A percentile compares a stretch with the other conserved stretches of the same genome.
Conservation (phyloP, 2,113 vertebrate genomes). For the Vireo altiloquus region DNA sequence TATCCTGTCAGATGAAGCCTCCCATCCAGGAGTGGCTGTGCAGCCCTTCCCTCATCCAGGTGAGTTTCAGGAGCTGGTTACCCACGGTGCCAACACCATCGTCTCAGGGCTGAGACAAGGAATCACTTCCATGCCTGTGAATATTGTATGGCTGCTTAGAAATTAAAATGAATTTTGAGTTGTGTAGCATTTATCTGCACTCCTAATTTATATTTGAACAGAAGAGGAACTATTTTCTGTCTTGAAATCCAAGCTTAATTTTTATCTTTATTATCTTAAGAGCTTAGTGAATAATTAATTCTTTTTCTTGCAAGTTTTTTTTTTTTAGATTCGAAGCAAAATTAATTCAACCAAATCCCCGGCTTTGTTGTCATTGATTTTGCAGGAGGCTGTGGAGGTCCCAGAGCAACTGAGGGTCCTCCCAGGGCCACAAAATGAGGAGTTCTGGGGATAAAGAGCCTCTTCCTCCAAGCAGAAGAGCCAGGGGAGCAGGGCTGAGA, state of each 20-base stretch:
- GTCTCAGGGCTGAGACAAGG: not conserved
- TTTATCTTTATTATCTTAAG: constrained; percentile 51
- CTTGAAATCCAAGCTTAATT: constrained; percentile 25
- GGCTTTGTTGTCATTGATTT: not conserved
- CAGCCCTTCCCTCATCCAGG: not conserved
- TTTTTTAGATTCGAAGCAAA: not conserved
- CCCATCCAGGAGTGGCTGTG: not conserved
- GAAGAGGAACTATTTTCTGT: constrained; percentile 25
- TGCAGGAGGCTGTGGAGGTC: not conserved
- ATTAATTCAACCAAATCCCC: not conserved
- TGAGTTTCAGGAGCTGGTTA: not conserved
- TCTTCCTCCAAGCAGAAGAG: not conserved
- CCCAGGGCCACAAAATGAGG: not conserved
- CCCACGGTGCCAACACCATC: not conserved
- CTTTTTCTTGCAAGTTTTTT: not conserved
- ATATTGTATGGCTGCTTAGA: constrained; percentile 19
- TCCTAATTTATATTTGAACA: constrained; percentile 47
- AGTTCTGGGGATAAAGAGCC: not conserved
- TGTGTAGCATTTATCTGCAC: not conserved
- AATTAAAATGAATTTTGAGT: constrained; percentile 37
- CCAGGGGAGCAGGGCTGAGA: not conserved
- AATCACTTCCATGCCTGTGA: not conserved
- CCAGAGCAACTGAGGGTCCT: not conserved
- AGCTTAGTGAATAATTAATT: constrained; percentile 43
- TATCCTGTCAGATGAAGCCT: not conserved